Base-by-base conservation (phyloP, 1,140 invertebrate species). In the Dreissena rostriformis region DNA sequence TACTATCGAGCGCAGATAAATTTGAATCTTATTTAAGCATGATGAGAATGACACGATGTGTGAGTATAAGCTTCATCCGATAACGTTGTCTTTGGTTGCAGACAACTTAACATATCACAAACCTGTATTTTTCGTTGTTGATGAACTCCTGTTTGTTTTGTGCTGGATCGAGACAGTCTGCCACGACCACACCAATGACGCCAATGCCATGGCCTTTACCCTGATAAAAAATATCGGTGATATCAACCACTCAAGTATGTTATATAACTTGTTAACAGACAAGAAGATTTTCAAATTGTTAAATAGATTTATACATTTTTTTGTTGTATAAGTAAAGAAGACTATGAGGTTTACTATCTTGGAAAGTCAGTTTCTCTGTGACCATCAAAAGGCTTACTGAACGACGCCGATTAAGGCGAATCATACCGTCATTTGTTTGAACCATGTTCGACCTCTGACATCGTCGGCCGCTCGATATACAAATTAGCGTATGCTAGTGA, bases 141-240 rank as follows among this genome's bases (percentile, higher is more conserved):
- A 88, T 90, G 78, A 93, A 93, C 72, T 93, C 91, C 75, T 93
- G 92, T 82, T 93, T 93, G 82, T 92, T 93, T 82, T 93, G 92
- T 72, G 89, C 92, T 12, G 91, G 91, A 19, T 90, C 88, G 26
- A 93, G 81, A 74, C 91, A 92, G 76, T 92, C 87, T 28, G 90
- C 89, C 53, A 92, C 89, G 5, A 88, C 91, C 12, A 93, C 89
- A 17, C 91, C 91, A 53, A 92, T 91, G 22, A 93, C 91, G 51
- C 92, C 92, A 2, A 89, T 71, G 26, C 91, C 92, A 17, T 90
- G 86, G 26, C 87, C 91, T 84, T 90, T 92, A 15, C 86, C 82
- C 90, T 92, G 77, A 28, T n/a, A n/a, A n/a, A n/a, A n/a, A n/a
- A 24, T 68, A 24, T 12, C n/a, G n/a, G 24, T 28, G 5, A 26